These are phyloP conservation scores for Heliconius aoede DNA, from an alignment of 2,888 invertebrate genomes.

Conservation along the genomic window DNA sequence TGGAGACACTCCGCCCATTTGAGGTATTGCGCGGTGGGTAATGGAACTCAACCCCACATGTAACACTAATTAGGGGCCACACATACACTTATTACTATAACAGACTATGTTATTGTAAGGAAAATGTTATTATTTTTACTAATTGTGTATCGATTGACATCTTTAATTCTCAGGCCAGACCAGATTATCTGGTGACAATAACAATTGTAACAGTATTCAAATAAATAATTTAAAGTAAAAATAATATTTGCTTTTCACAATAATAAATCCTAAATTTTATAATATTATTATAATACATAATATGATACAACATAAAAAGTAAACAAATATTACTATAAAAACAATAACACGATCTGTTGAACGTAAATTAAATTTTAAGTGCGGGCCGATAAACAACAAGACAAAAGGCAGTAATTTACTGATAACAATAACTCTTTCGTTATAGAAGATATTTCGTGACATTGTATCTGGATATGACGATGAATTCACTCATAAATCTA, in stretches of 20 bases:
- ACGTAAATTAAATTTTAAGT: constrained; percentile 22
- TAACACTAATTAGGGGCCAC: no score
- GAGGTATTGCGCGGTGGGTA: no score
- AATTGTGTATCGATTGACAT: not conserved
- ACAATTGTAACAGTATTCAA: not conserved
- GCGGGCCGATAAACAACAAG: not conserved
- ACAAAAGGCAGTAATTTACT: constrained; percentile 17
- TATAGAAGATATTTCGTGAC: constrained; percentile 1
- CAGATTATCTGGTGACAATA: not conserved
- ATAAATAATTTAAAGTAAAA: not conserved
- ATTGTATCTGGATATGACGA: constrained; percentile 19
- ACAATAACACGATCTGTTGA: constrained; percentile 13
- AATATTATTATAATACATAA: not conserved
- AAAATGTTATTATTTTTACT: not conserved
- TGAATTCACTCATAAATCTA: constrained; percentile 32
- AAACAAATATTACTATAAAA: no score
- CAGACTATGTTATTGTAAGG: not conserved
- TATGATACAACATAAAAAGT: constrained; percentile 2
- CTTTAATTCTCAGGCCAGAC: no score
- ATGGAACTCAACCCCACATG: no score
- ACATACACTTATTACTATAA: no score
- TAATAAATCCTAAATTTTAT: not conserved
- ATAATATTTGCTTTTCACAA: not conserved
- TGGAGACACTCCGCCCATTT: no score
- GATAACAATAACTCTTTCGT: constrained; percentile 8